Percentiles rank a stretch among this genome's conserved stretches.
These are phyloP conservation scores for Heliothis subflexa DNA, from an alignment of 1,140 invertebrate species.

Conservation along the genomic window DNA sequence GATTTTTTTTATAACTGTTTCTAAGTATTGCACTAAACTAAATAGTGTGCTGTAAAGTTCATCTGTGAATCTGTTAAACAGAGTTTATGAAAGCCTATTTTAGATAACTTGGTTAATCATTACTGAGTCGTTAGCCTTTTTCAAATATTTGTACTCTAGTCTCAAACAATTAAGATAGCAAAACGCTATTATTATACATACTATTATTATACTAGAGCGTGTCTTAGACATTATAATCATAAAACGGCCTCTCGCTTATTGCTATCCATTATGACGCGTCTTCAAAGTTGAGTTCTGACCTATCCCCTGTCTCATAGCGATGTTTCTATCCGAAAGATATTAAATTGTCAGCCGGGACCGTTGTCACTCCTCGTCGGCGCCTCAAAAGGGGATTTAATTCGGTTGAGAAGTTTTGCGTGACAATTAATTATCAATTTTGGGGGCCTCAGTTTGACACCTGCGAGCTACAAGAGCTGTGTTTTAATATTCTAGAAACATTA, in stretches of 20 bases:
- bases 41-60: too few relatives aligned
- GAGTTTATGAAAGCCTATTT: too few relatives aligned
- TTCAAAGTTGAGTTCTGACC: conserved; percentile 38
- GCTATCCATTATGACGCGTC: conserved; percentile 16
- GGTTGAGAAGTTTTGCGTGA: conserved; percentile 76
- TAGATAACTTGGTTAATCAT: too few relatives aligned
- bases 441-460: conserved; percentile 72
- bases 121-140: too few relatives aligned
- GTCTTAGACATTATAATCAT: neutral
- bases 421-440: conserved; percentile 83
- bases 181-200: too few relatives aligned
- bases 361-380: conserved; percentile 70
- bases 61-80: too few relatives aligned
- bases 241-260: neutral
- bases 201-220: too few relatives aligned
- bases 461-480: conserved; percentile 30
- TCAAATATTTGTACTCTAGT: too few relatives aligned
- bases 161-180: too few relatives aligned
- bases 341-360: conserved; percentile 82
- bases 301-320: conserved; percentile 45
- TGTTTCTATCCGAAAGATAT: conserved; percentile 74
- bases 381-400: conserved; percentile 82
- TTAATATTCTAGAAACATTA: conserved; percentile 43
- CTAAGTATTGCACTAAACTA: too few relatives aligned
- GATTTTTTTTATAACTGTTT: neutral